phyloP scores from a whole-genome alignment of 1,140 invertebrate species.

The Drosophila navojoa region DNA sequence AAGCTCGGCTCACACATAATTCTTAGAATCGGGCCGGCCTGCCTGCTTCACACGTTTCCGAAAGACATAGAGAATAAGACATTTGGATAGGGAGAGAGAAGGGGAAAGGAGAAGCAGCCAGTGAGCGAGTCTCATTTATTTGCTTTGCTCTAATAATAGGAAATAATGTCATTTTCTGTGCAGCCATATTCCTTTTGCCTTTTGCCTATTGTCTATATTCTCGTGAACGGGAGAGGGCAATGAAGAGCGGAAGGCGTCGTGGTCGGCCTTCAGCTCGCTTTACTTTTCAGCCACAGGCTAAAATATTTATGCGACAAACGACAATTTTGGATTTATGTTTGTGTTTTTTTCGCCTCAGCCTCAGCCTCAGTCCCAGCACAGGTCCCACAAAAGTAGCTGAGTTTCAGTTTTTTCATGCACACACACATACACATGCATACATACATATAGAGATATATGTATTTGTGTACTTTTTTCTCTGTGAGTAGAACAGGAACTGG shows the following conservation, averaged over 20 bases:
- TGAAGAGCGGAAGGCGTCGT: not conserved
- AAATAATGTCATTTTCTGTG: conserved; percentile 71
- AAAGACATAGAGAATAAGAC: not conserved
- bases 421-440: not conserved
- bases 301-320: conserved; percentile 83
- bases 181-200: conserved; percentile 34
- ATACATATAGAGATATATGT: conserved; percentile 31
- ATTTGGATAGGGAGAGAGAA: not conserved
- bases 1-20: conserved; percentile 6
- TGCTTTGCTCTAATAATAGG: conserved; percentile 77
- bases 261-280: conserved; percentile 21
- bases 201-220: conserved; percentile 63
- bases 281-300: conserved; percentile 55
- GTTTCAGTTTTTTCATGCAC: conserved; percentile 50
- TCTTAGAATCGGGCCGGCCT: conserved; percentile 19
- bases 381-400: conserved; percentile 60
- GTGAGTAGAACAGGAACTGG: conserved; percentile 63
- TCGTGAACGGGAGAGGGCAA: not conserved
- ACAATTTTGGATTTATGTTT: conserved; percentile 80
- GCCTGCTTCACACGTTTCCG: conserved; percentile 31
- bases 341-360: conserved; percentile 19
- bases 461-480: conserved; percentile 35
- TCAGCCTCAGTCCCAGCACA: conserved; percentile 24
- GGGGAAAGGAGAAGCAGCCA: not conserved
- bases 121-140: conserved; percentile 69